A percentile compares a stretch with the other conserved stretches of the same genome.
Evolutionary conservation across 2,113 vertebrate species (phyloP).

Genomic region (Cathartes aura): DNA sequence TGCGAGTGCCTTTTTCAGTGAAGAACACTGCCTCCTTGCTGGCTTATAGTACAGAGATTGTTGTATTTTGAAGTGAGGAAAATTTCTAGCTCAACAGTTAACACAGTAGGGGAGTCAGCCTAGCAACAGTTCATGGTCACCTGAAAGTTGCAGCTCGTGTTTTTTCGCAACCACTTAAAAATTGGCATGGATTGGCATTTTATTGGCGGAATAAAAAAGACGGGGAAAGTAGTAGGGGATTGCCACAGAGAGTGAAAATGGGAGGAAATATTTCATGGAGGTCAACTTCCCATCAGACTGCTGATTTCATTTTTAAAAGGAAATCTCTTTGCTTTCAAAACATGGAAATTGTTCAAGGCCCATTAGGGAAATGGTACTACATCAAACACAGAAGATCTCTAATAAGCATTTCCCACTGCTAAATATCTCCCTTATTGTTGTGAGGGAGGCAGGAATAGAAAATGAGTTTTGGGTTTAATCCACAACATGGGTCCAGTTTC

Average conservation of each 20-base stretch:
- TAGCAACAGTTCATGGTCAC: not conserved
- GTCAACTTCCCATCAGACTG: slow-evolving; percentile 16
- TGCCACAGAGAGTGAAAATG: not conserved
- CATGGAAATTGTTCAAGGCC: slow-evolving; percentile 59
- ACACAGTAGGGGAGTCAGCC: not conserved
- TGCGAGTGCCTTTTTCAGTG: not conserved
- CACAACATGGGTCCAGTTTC: not conserved
- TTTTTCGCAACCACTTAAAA: not conserved
- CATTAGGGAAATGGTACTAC: slow-evolving; percentile 53
- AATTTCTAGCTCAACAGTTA: not conserved
- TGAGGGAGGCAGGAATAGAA: not conserved
- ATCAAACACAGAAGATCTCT: slow-evolving; percentile 40
- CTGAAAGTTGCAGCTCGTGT: not conserved
- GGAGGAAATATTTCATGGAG: slow-evolving; percentile 43
- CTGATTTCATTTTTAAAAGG: not conserved
- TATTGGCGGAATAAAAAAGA: not conserved
- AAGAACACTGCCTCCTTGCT: not conserved
- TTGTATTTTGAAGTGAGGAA: not conserved
- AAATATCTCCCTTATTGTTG: not conserved
- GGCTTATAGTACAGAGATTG: not conserved
- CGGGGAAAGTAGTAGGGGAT: not conserved
- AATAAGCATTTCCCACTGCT: slow-evolving; percentile 10
- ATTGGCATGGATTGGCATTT: fast-evolving
- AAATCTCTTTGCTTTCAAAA: slow-evolving; percentile 37
- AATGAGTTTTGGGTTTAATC: slow-evolving; percentile 8